These are phyloP conservation scores for Eustalomyia histrio DNA, from an alignment of 2,888 invertebrate genomes.

Conservation along the genomic window DNA sequence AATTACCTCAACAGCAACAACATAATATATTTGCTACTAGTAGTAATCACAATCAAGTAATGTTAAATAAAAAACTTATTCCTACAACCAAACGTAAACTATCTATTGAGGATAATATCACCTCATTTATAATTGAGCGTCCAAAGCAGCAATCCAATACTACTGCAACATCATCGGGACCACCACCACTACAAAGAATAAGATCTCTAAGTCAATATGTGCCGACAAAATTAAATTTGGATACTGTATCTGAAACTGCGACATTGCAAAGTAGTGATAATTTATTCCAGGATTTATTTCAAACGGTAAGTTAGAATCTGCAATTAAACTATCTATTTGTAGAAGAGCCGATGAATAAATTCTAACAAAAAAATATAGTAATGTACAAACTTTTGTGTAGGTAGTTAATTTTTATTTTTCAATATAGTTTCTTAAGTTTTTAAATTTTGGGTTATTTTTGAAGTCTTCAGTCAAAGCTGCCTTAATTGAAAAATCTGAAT, in stretches of 20 bases:
- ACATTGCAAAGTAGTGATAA: slow-evolving; percentile 29
- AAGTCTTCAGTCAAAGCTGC: too few relatives aligned
- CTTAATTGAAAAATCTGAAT: too few relatives aligned
- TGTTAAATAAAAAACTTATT: slow-evolving; percentile 52
- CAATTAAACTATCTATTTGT: too few relatives aligned
- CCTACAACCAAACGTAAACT: slow-evolving; percentile 69
- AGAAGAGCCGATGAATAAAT: too few relatives aligned
- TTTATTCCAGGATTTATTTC: slow-evolving; percentile 39
- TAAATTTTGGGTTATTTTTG: too few relatives aligned
- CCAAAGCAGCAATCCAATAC: slow-evolving; percentile 42
- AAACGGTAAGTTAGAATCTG: slow-evolving; percentile 41
- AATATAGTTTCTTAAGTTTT: too few relatives aligned
- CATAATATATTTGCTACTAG: slow-evolving; percentile 25
- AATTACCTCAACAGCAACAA: neutral
- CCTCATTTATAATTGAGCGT: slow-evolving; percentile 70
- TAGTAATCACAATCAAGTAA: slow-evolving; percentile 26
- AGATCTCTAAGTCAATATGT: slow-evolving; percentile 13
- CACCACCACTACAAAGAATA: slow-evolving; percentile 42
- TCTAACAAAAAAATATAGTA: too few relatives aligned
- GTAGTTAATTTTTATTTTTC: too few relatives aligned
- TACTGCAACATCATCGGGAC: slow-evolving; percentile 7
- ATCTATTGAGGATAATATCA: slow-evolving; percentile 72
- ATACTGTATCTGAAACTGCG: slow-evolving; percentile 24
- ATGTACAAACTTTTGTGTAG: too few relatives aligned
- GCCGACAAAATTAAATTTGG: neutral